Conservation (phyloP, 2,888 invertebrate genomes). For the Latrodectus elegans region DNA sequence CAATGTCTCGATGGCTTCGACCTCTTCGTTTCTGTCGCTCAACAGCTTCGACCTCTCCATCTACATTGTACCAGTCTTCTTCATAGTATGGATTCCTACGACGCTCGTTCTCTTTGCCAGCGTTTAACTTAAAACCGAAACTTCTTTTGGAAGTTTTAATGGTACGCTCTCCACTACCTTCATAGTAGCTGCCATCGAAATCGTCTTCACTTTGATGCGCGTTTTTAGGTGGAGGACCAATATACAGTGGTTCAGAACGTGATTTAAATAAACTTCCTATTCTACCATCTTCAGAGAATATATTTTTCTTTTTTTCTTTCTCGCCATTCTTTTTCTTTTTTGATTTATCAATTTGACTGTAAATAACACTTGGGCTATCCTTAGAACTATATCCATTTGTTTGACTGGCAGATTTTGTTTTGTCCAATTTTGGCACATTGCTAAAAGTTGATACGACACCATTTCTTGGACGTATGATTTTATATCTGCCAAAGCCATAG, state of each 20-base stretch:
- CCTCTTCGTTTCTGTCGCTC: slow-evolving; percentile 57
- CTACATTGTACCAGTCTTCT: slow-evolving; percentile 68
- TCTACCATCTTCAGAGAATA: slow-evolving; percentile 46
- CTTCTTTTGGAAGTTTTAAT: slow-evolving; percentile 59
- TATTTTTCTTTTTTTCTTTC: slow-evolving; percentile 49
- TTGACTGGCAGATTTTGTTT: slow-evolving; percentile 23
- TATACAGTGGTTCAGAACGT: slow-evolving; percentile 62
- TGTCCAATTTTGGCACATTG: slow-evolving; percentile 69
- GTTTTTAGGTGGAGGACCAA: slow-evolving; percentile 59
- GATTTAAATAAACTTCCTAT: slow-evolving; percentile 48
- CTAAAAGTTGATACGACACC: slow-evolving; percentile 71
- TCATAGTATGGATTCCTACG: slow-evolving; percentile 39
- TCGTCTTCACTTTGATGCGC: slow-evolving; percentile 14
- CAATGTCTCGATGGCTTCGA: slow-evolving; percentile 64
- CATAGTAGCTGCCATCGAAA: slow-evolving; percentile 33
- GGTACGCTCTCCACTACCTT: slow-evolving; percentile 51
- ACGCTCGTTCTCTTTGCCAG: slow-evolving; percentile 18
- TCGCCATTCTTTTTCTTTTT: slow-evolving; percentile 64
- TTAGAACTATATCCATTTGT: slow-evolving; percentile 42
- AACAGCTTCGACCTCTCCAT: slow-evolving; percentile 56
- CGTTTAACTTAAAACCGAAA: slow-evolving; percentile 58
- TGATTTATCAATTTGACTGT: slow-evolving; percentile 71
- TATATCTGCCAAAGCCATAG: slow-evolving; percentile 49
- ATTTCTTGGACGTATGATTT: slow-evolving; percentile 69
- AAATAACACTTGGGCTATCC: slow-evolving; percentile 65